Evolutionary conservation across 2,113 vertebrate genomes (phyloP).

Genomic region (Eublepharis macularius): DNA sequence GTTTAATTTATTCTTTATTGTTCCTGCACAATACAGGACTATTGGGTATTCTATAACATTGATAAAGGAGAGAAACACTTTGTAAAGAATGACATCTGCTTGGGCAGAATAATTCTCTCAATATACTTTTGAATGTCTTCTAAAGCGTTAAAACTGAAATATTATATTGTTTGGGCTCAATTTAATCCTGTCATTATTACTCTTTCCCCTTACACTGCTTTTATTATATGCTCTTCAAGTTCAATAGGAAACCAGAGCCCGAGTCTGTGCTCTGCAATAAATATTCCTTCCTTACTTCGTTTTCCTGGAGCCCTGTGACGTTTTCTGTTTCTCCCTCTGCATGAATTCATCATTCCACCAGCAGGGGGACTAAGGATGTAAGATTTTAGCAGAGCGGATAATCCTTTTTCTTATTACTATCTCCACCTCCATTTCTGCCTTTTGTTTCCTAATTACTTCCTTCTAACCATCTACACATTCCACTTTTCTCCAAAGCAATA

Average conservation of each 20-base stretch:
- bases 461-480: background rate
- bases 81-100: background rate
- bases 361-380: conserved; percentile 65
- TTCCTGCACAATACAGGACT: background rate
- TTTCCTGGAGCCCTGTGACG: conserved; percentile 32
- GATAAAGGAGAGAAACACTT: background rate
- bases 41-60: background rate
- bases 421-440: background rate
- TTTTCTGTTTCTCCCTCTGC: background rate
- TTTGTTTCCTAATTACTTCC: conserved; percentile 3
- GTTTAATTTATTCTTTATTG: conserved; percentile 7
- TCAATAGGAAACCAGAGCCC: background rate
- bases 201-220: background rate
- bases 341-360: conserved; percentile 53
- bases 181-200: accelerated
- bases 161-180: background rate
- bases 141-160: conserved; percentile 13
- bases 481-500: background rate
- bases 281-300: background rate
- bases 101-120: conserved; percentile 25
- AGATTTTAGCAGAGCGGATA: conserved; percentile 2
- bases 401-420: background rate
- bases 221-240: background rate
- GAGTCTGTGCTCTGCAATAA: background rate
- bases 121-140: background rate